These are phyloP conservation scores for Camponotus fellah DNA, from an alignment of 2,888 invertebrate genomes.

Conservation along the genomic window DNA sequence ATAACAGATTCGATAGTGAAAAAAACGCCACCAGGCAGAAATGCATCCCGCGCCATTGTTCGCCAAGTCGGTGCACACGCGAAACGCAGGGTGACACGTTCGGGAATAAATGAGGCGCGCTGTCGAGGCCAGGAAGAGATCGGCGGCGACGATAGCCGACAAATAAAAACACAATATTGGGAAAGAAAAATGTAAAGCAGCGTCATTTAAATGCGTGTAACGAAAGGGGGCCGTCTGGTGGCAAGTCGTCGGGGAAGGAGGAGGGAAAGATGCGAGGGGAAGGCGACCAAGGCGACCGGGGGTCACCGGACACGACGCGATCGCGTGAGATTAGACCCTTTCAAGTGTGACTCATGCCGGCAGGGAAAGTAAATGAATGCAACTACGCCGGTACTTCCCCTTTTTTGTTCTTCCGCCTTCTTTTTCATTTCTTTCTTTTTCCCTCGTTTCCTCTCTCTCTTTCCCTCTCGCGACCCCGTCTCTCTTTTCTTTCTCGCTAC, in stretches of 20 bases:
- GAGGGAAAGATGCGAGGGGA: conserved; percentile 47
- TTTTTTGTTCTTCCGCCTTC: conserved; percentile 42
- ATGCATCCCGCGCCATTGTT: conserved; percentile 30
- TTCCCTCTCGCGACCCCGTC: not conserved
- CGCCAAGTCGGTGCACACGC: conserved; percentile 33
- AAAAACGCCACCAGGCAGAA: conserved; percentile 21
- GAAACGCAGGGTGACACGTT: conserved; percentile 42
- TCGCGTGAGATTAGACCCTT: conserved; percentile 76
- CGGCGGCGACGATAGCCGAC: conserved; percentile 60
- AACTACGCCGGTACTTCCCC: conserved; percentile 68
- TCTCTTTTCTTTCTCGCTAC: not conserved
- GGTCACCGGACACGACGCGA: conserved; percentile 73
- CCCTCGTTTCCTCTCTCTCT: not conserved
- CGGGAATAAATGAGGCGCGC: conserved; percentile 70
- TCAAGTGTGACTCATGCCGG: conserved; percentile 76
- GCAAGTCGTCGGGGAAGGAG: conserved; percentile 16
- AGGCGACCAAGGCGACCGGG: conserved; percentile 62
- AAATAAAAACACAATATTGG: conserved; percentile 74
- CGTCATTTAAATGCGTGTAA: conserved; percentile 73
- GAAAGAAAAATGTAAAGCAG: conserved; percentile 74
- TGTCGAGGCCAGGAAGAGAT: conserved; percentile 65
- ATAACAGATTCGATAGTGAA: conserved; percentile 1
- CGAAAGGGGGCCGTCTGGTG: conserved; percentile 56
- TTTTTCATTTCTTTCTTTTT: conserved; percentile 13
- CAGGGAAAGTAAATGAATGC: conserved; percentile 77